Evolutionary conservation across 2,113 vertebrate genomes (phyloP), one percentile per base, ranked within the genome.

Genomic region (Passer domesticus): DNA sequence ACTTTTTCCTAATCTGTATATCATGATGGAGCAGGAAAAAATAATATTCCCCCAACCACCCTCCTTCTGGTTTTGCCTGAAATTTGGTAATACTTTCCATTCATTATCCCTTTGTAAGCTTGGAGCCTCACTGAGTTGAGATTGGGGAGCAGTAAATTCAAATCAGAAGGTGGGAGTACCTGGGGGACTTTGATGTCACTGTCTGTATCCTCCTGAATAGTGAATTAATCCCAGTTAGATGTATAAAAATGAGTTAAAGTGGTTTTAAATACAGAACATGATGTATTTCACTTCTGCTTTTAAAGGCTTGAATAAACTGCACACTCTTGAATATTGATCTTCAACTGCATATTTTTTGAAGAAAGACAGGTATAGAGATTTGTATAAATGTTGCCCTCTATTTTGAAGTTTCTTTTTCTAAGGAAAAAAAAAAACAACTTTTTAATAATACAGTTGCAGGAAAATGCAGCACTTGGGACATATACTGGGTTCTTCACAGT

Each of bases 261-360:
- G 50, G 6, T 79, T 96, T 95, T 77, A 77, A 82, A 80, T 88
- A 77, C 39, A 87, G 82, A 94, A 60, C 15, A 11, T 82, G 6
- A 62, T 91, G 7, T 75, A 64, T 85, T 89, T 91, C 78, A 76
- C 53, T n/a, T 85, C 84, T 95, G 53, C 67, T 83, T 92, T 87
- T 77, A 87, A 95, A 94, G 59, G 49, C 53, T 63, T 87, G 56
- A 87, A 73, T 73, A 63, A 91, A 47, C 49, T 60, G 49, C 47
- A 79, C 15, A 30, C 23, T 79, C 91, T 28, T 69, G 70, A 92
- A 68, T 84, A 64, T 64, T 90, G 72, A 53, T 80, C 53, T 94
- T 87, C 67, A 89, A 20, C 73, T 89, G 39, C 66, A 9, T 78
- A 24, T 68, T 66, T 68, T 87, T 91, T 87, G 6, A 78, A 94